Conservation (phyloP, 2,888 invertebrate genomes). For the Cetonia aurata region DNA sequence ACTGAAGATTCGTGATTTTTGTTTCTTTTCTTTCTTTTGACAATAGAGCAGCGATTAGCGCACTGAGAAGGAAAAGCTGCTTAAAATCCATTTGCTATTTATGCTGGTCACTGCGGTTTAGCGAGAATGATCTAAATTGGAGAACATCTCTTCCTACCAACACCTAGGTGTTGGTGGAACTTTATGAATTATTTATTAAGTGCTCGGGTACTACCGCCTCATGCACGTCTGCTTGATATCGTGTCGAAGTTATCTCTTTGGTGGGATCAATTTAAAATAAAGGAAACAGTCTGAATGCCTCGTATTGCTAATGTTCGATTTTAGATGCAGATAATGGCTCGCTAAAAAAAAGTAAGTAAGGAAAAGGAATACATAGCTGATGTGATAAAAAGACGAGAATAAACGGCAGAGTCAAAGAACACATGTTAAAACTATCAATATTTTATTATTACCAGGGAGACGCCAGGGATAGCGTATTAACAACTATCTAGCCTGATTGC, state of each 20-base stretch:
- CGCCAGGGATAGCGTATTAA: background rate
- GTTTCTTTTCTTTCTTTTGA: too few species aligned
- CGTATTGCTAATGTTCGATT: constrained; percentile 41
- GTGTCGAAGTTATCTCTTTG: constrained; percentile 36
- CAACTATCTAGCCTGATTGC: too few species aligned
- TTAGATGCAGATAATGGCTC: constrained; percentile 10
- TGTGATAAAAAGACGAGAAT: background rate
- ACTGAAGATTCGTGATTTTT: too few species aligned
- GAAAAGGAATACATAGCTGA: constrained; percentile 2
- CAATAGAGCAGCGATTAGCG: background rate
- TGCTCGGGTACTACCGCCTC: constrained; percentile 22
- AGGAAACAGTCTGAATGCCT: constrained; percentile 35
- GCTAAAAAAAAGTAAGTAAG: background rate
- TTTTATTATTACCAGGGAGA: background rate
- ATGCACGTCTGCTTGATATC: constrained; percentile 38
- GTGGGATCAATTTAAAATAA: constrained; percentile 42
- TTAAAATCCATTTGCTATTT: background rate
- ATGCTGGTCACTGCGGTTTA: background rate
- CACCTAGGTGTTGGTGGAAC: constrained; percentile 22
- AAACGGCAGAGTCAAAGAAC: constrained; percentile 13
- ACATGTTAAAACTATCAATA: constrained; percentile 1
- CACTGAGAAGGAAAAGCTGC: background rate
- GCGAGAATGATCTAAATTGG: constrained; percentile 7
- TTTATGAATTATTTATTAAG: constrained; percentile 47
- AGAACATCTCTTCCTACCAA: constrained; percentile 9